Conservation (phyloP, 2,113 vertebrate species). For the Chaetodon trifascialis region DNA sequence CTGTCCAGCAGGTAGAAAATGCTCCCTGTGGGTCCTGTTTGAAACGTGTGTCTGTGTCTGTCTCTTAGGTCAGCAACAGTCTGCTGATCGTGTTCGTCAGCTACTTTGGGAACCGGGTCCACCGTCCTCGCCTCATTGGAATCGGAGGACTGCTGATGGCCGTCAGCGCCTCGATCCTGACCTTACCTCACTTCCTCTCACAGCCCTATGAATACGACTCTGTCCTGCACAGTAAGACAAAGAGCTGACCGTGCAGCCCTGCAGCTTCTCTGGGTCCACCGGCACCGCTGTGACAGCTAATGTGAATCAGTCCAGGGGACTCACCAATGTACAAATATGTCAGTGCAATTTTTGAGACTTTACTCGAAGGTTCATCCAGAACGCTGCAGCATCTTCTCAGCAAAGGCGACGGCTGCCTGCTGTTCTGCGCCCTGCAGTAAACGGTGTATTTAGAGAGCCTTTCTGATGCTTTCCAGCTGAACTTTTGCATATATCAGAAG, state of each 20-base stretch:
- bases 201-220: slow-evolving; percentile 87
- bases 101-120: slow-evolving; percentile 93
- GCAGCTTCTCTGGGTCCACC: slow-evolving; percentile 13
- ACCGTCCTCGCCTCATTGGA: slow-evolving; percentile 93
- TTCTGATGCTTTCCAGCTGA: slow-evolving; percentile 33
- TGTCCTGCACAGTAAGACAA: slow-evolving; percentile 77
- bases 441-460: slow-evolving; percentile 12
- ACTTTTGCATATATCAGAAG: slow-evolving; percentile 48
- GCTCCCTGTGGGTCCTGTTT: neutral
- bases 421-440: slow-evolving; percentile 11
- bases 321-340: slow-evolving; percentile 45
- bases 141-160: slow-evolving; percentile 91
- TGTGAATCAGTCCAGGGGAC: slow-evolving; percentile 39
- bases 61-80: slow-evolving; percentile 91
- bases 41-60: slow-evolving; percentile 29
- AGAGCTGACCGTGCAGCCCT: neutral
- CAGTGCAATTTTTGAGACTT: slow-evolving; percentile 41
- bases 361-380: neutral
- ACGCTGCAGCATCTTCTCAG: neutral
- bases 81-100: slow-evolving; percentile 95
- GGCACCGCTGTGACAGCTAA: slow-evolving; percentile 14
- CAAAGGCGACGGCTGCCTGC: slow-evolving; percentile 1
- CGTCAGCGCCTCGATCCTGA: slow-evolving; percentile 89
- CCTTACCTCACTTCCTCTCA: slow-evolving; percentile 95
- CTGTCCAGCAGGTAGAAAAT: neutral